Conservation (phyloP, 2,113 vertebrate genomes). For the Epinephelus moara region DNA sequence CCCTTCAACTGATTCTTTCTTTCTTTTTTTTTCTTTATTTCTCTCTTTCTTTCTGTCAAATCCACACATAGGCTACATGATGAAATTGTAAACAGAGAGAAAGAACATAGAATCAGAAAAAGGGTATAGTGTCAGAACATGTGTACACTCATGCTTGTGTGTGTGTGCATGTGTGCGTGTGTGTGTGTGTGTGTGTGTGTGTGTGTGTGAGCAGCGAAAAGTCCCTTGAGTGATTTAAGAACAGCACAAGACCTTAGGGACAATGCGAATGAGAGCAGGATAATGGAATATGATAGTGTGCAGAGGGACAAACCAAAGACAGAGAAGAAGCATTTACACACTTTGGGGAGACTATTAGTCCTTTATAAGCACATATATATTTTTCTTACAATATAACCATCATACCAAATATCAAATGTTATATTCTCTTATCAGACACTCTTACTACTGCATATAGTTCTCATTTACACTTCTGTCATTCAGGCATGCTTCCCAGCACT, state of each 20-base stretch:
- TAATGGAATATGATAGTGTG: slow-evolving; percentile 50
- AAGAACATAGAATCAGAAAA: slow-evolving; percentile 17
- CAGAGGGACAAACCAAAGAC: slow-evolving; percentile 22
- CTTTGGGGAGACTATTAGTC: neutral
- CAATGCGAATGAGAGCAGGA: slow-evolving; percentile 57
- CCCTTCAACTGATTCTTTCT: neutral
- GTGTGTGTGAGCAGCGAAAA: neutral
- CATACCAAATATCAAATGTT: neutral
- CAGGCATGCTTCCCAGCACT: neutral
- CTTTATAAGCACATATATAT: neutral
- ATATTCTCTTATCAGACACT: neutral
- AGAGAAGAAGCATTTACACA: slow-evolving; percentile 7
- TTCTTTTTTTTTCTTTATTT: neutral
- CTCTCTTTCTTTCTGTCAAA: neutral
- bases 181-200: slow-evolving; percentile 10
- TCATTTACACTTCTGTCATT: neutral
- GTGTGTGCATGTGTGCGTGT: slow-evolving; percentile 30
- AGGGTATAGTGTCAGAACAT: slow-evolving; percentile 10
- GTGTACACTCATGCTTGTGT: slow-evolving; percentile 5
- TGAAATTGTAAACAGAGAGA: neutral
- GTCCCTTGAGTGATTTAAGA: slow-evolving; percentile 58
- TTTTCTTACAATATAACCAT: neutral
- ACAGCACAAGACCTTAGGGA: slow-evolving; percentile 61
- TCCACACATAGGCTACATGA: neutral
- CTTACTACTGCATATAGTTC: neutral